phyloP scores from a whole-genome alignment of 92 coral and sea anemone genomes.

The Blastomussa wellsi region DNA sequence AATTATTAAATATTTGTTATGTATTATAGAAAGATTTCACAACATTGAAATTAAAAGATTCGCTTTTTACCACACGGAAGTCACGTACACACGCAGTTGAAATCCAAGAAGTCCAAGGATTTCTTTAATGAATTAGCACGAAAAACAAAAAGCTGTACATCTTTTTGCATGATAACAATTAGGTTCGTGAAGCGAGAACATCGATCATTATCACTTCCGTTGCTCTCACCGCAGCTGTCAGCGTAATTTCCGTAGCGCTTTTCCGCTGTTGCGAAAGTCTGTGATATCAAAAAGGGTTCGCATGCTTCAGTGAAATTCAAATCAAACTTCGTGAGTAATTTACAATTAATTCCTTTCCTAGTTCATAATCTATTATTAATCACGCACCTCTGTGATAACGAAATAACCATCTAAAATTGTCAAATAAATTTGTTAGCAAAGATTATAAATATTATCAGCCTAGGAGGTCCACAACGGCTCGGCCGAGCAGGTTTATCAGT shows the following conservation, averaged over 20 bases:
- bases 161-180: background rate
- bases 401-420: background rate
- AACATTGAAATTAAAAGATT: background rate
- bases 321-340: background rate
- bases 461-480: background rate
- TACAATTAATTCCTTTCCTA: background rate
- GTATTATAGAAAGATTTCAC: background rate
- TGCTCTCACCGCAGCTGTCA: background rate
- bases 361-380: background rate
- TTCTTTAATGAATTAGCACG: background rate
- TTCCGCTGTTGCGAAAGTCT: slow-evolving; percentile 16
- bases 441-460: background rate
- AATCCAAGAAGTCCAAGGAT: background rate
- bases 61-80: background rate
- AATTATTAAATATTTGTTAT: too few relatives aligned
- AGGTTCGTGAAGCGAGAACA: background rate
- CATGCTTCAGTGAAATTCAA: background rate
- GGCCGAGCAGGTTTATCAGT: background rate
- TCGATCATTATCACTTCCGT: background rate
- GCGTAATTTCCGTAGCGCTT: slow-evolving; percentile 20
- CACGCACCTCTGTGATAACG: background rate
- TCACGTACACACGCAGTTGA: background rate
- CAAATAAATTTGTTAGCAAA: background rate
- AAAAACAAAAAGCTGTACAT: too few relatives aligned
- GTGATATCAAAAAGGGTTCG: background rate